Base-by-base conservation (phyloP, 2,888 invertebrate genomes). In the Trissolcus brochymenae region DNA sequence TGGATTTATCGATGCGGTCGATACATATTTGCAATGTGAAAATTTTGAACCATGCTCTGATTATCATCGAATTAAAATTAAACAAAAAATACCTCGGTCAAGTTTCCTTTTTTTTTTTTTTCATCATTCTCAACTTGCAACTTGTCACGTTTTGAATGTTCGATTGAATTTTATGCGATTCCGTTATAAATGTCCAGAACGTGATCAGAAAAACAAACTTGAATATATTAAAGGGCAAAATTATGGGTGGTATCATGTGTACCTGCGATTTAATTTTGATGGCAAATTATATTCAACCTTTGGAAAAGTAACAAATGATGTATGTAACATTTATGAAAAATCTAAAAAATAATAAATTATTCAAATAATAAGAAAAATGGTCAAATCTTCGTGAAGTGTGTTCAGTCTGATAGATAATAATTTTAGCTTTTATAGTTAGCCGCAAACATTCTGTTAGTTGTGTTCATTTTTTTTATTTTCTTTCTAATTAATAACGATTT, bases 151-250 rank as follows among this genome's bases (percentile, higher is more conserved):
- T 54, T 72, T 59, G 65, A 64, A 65, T 60, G 59, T 59, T 54
- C 35, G n/a, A 71, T 59, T 65, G 64, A 72, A 72, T 72, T 72
- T 64, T 59, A 72, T 54, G 55, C 53, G 59, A 35, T 65, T 65
- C 53, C 9, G 64, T 46, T 65, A 65, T 65, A 40, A 41, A 64
- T 65, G 59, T n/a, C 43, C 35, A 1, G 59, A 54, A 72, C 72
- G 72, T 72, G 72, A 17, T 17, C 40, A 43, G 65, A 60, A 65
- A 59, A 72, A 72, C 41, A 72, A 65, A 41, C 19, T 40, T n/a
- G 59, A 72, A 65, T 59, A 72, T 50, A 25, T 59, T 57, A 53
- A 64, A 50, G 49, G 1, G 35, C 29, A 57, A 41, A 71, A 62
- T 62, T 57, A 51, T 57, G 51, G 43, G 17, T 56, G 40, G 61